phyloP scores from a whole-genome alignment of 2,888 invertebrate genomes.

The Opisthograptis luteolata region DNA sequence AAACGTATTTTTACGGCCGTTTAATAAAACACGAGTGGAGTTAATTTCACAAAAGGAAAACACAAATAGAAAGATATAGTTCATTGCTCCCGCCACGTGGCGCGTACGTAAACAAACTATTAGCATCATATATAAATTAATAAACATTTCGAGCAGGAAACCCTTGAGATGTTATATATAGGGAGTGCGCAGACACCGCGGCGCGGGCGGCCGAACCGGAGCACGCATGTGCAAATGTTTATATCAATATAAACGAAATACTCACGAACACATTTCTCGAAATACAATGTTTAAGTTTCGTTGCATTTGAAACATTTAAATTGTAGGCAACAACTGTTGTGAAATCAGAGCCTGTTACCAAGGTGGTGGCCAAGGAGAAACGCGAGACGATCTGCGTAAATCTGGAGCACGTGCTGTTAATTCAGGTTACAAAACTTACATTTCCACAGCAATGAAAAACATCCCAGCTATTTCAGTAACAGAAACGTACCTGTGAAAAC shows the following conservation, averaged over 20 bases:
- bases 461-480: conserved; percentile 1
- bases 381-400: conserved; percentile 21
- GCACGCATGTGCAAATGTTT: conserved; percentile 67
- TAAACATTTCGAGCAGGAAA: conserved; percentile 75
- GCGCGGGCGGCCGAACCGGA: conserved; percentile 44
- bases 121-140: conserved; percentile 73
- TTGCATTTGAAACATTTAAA: conserved; percentile 40
- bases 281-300: conserved; percentile 45
- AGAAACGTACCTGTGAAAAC: conserved; percentile 22
- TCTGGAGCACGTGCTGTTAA: conserved; percentile 11
- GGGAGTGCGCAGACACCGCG: conserved; percentile 69
- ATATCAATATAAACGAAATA: conserved; percentile 63
- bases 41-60: conserved; percentile 52
- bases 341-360: conserved; percentile 46
- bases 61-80: conserved; percentile 51
- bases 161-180: conserved; percentile 79
- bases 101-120: conserved; percentile 70
- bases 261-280: conserved; percentile 51
- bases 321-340: conserved; percentile 44
- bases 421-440: conserved; percentile 21
- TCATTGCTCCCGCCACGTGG: conserved; percentile 73
- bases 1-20: conserved; percentile 30
- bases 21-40: conserved; percentile 44
- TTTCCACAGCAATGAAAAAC: not conserved
- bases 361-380: conserved; percentile 40